phyloP scores from a whole-genome alignment of 1,140 invertebrate genomes.

The Ceratoteleas bidentatus region DNA sequence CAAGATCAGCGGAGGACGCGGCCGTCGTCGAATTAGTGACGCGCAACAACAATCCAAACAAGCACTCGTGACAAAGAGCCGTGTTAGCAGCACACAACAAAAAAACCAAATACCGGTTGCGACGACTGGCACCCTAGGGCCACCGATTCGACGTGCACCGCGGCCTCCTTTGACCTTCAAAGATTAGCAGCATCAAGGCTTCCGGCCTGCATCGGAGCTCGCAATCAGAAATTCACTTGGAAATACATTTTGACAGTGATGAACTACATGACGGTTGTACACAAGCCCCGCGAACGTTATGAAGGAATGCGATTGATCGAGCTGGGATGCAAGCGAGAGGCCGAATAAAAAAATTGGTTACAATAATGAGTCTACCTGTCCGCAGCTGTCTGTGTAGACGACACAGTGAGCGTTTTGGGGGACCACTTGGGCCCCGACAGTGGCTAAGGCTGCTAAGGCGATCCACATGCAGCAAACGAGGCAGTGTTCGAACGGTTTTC shows the following conservation, averaged over 20 bases:
- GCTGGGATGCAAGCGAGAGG: slow-evolving; percentile 76
- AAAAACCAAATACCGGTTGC: slow-evolving; percentile 11
- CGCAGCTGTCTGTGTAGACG: slow-evolving; percentile 96
- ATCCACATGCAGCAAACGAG: slow-evolving; percentile 82
- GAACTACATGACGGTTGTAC: no score
- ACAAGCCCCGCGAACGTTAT: slow-evolving; percentile 6
- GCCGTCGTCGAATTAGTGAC: slow-evolving; percentile 45
- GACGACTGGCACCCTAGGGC: slow-evolving; percentile 20
- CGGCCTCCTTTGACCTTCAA: slow-evolving; percentile 74
- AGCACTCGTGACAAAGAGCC: slow-evolving; percentile 15
- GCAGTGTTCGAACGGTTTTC: slow-evolving; percentile 81
- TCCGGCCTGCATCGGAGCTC: slow-evolving; percentile 74
- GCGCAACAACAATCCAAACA: slow-evolving; percentile 7
- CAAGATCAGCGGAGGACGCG: slow-evolving; percentile 73
- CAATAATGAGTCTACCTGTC: slow-evolving; percentile 91
- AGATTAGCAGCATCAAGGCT: slow-evolving; percentile 81
- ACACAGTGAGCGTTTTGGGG: slow-evolving; percentile 94
- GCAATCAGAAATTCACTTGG: slow-evolving; percentile 23
- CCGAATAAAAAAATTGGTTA: slow-evolving; percentile 82
- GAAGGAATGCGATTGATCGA: slow-evolving; percentile 54
- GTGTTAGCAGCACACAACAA: slow-evolving; percentile 14
- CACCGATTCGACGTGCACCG: slow-evolving; percentile 52
- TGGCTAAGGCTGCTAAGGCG: slow-evolving; percentile 83
- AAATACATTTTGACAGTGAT: no score
- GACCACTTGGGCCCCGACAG: slow-evolving; percentile 84